These are phyloP conservation scores for Parascotia fuliginaria DNA, from an alignment of 2,888 invertebrate genomes.

Conservation along the genomic window DNA sequence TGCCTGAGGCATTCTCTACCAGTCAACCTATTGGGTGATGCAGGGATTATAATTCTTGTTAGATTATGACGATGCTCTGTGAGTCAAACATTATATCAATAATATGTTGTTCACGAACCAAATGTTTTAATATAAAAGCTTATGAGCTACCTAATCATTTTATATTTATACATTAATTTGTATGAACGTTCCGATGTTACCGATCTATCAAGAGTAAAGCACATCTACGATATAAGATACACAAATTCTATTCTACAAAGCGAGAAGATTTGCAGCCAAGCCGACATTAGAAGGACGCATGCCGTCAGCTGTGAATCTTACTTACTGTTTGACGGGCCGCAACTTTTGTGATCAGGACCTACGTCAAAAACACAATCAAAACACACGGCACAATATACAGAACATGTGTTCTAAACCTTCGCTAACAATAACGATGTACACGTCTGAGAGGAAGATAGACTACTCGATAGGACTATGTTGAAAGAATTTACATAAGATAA, in stretches of 20 bases:
- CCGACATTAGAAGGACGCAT: constrained; percentile 71
- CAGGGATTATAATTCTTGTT: constrained; percentile 34
- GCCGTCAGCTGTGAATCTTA: constrained; percentile 78
- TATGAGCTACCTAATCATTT: background rate
- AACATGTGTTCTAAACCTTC: constrained; percentile 55
- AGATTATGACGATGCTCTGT: constrained; percentile 43
- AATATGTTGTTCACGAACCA: constrained; percentile 63
- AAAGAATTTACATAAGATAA: constrained; percentile 60
- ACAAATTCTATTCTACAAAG: constrained; percentile 70
- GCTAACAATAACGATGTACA: constrained; percentile 62
- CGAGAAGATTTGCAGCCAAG: constrained; percentile 75
- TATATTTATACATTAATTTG: constrained; percentile 18
- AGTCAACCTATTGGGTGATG: too few relatives aligned
- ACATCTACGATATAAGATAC: constrained; percentile 58
- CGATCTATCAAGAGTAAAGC: constrained; percentile 63
- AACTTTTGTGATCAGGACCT: constrained; percentile 86
- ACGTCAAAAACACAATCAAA: constrained; percentile 84
- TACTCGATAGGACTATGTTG: constrained; percentile 63
- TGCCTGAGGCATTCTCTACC: too few relatives aligned
- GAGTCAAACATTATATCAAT: constrained; percentile 60
- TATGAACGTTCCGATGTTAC: constrained; percentile 41
- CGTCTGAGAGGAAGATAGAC: constrained; percentile 55
- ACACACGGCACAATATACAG: constrained; percentile 80
- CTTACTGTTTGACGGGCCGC: constrained; percentile 85
- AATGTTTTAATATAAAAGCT: constrained; percentile 58